Evolutionary conservation across 2,888 invertebrate species (phyloP), one percentile per base, ranked within the genome.

Genomic region (Strigamia transsilvanica): DNA sequence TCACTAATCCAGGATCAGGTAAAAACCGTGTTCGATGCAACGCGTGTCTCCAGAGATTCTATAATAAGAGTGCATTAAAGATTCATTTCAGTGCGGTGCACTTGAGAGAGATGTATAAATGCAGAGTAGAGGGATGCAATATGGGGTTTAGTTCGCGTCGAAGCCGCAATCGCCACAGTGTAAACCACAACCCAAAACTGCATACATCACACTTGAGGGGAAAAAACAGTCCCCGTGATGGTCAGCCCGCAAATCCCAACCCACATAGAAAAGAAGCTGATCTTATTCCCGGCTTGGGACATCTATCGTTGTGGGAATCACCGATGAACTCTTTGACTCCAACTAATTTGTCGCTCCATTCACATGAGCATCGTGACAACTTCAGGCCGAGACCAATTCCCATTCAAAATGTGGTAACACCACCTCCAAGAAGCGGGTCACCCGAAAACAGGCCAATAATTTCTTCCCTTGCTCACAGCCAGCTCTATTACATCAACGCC

Each of bases 71-170:
- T 84, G 99, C 99, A 0, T 91, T 99, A 32, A 99, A 99, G 90
- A 99, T 99, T 9, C 99, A 99, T 88, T 99, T 98, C 87, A 98
- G 98, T 80, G 99, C 99, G 0, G 99, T 99, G 12, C 99, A 99
- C 88, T 89, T 99, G 83, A 92, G 98, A 61, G 99, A 99, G 90
- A 99, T 99, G 99, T 99, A 99, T 89, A 97, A 97, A 89, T 99
- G 99, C 88, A 98, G 99, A 0, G 98, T 99, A 0, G 96, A 96
- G 87, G 98, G 98, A 0, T 99, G 99, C 89, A 98, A 96, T 88
- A 98, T 98, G 97, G 97, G 98, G 97, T 99, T 99, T 87, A 98
- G 98, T 88, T 98, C 98, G 13, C 91, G 99, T 84, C 91, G 99
- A 85, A 97, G 97, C 34, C 91, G 99, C 81, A 99, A 99, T 87